These are phyloP conservation scores for Microhierax caerulescens DNA, from an alignment of 2,797 vertebrate genomes.

Conservation along the genomic window DNA sequence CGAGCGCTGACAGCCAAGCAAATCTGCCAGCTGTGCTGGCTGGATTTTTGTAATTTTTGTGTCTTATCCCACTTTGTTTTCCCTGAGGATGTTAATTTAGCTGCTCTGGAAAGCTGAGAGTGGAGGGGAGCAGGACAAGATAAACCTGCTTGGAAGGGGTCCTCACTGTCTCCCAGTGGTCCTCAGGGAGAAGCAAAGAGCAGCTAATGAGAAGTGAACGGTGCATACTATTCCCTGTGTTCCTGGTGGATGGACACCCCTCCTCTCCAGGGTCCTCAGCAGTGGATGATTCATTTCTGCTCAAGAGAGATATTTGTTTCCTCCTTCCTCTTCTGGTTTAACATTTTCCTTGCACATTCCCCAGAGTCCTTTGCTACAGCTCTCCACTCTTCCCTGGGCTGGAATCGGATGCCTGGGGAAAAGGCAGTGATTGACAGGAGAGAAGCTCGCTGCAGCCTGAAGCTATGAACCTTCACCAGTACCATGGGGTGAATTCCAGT, in stretches of 20 bases:
- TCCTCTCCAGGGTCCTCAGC: neutral
- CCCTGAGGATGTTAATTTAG: neutral
- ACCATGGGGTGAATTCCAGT: slow-evolving; percentile 7
- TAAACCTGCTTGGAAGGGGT: neutral
- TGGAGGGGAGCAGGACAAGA: neutral
- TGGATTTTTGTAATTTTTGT: neutral
- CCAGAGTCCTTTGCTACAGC: neutral
- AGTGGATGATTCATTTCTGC: neutral
- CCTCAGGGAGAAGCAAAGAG: neutral
- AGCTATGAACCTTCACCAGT: neutral
- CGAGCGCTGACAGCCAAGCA: neutral
- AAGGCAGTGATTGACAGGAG: neutral
- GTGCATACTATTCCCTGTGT: neutral
- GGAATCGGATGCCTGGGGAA: neutral
- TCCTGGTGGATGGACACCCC: neutral
- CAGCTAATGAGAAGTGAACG: neutral
- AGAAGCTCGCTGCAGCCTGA: neutral
- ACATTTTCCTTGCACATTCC: neutral
- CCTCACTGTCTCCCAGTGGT: neutral
- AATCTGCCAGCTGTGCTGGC: neutral
- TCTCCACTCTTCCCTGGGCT: neutral
- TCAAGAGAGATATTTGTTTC: neutral
- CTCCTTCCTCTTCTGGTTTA: neutral
- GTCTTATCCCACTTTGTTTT: neutral
- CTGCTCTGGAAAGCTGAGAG: neutral